Base-by-base conservation (phyloP, 2,113 vertebrate genomes). In the Pelobates fuscus region DNA sequence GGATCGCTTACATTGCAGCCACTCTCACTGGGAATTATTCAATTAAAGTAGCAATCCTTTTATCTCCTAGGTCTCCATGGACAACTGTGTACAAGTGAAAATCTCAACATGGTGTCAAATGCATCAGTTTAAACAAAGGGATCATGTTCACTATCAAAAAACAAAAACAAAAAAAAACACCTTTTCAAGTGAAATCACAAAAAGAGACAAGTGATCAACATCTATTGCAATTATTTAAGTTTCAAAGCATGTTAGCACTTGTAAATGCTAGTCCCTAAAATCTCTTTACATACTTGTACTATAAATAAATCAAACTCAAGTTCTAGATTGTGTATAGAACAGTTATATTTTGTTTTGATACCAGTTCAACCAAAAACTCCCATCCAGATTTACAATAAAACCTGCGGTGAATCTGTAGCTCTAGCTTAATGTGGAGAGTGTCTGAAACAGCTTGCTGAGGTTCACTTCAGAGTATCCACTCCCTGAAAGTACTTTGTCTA, bases 391-490 rank as follows among this genome's bases (percentile, higher is more conserved):
- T 1, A 23, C 11, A 24, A 57, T 2, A 2, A 18, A 6, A 52
- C 17, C 17, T 52, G 49, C 17, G 21, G 18, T 1, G 18, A 5
- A 8, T n/a, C n/a, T n/a, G n/a, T n/a, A n/a, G n/a, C n/a, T 25
- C 44, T 82, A 79, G 81, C 80, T 86, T 77, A 82, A 79, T 20
- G 81, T 25, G 24, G 1, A 82, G 77, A 81, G 0, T 1, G 80
- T 26, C 67, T 81, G 81, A 37, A 98, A 99, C 82, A 98, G 94
- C 81, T 94, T 96, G 87, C 93, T 71, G 29, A 99, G 94, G 87
- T 97, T 94, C 76, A 99, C 94, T 86, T 99, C 94, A 0, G 95
- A 96, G 92, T 99, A 99, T 84, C 89, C 83, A 27, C 96, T 99
- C 83, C 78, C 79, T 25, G 85, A 85, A 79, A 99, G 86, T n/a